phyloP scores from a whole-genome alignment of 2,113 vertebrate genomes.

The Gulo gulo region DNA sequence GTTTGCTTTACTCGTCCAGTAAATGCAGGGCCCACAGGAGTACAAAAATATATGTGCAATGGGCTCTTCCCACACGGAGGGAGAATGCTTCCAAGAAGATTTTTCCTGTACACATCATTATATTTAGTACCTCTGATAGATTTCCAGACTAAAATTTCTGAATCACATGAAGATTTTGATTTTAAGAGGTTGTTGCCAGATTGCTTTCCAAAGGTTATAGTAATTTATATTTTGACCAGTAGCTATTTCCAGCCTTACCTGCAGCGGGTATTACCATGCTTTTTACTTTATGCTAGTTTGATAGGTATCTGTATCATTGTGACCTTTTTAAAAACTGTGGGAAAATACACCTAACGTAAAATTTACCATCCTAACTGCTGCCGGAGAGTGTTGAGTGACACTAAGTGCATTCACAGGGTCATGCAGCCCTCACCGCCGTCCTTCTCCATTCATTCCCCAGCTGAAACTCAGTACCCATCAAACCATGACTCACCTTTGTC shows the following conservation, averaged over 20 bases:
- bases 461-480: neutral
- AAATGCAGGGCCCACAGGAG: neutral
- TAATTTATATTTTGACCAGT: neutral
- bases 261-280: too few relatives aligned
- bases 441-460: neutral
- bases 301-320: neutral
- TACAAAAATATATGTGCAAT: neutral
- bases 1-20: neutral
- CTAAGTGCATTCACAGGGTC: neutral
- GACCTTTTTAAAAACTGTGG: neutral
- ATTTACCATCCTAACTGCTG: neutral
- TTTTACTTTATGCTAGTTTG: neutral
- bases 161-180: neutral
- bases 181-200: neutral
- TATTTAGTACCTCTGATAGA: neutral
- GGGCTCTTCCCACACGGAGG: neutral
- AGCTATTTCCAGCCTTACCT: neutral
- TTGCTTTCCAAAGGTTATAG: neutral
- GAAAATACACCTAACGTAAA: neutral
- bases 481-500: too few relatives aligned
- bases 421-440: neutral
- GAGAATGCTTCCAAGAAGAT: neutral
- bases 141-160: neutral
- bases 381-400: neutral
- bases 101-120: neutral